phyloP scores from a whole-genome alignment of 2,888 invertebrate genomes.

The Brachyopa scutellaris region DNA sequence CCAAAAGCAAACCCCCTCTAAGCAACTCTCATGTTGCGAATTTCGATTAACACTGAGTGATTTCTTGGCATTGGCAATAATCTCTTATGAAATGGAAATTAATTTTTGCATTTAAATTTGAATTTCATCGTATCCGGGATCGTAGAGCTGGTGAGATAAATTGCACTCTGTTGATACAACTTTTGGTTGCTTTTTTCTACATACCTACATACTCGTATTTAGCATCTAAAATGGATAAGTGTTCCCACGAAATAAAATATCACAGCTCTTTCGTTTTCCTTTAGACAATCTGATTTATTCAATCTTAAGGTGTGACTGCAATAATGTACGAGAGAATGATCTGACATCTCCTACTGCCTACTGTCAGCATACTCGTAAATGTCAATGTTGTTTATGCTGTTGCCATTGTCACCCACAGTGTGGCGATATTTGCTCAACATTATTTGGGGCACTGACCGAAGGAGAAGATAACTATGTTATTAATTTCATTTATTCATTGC shows the following conservation, averaged over 20 bases:
- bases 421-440: constrained; percentile 8
- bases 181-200: background rate
- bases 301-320: constrained; percentile 42
- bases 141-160: background rate
- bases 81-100: background rate
- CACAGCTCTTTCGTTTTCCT: background rate
- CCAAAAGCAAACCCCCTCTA: too few species aligned
- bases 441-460: constrained; percentile 7
- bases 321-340: background rate
- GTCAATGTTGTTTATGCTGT: background rate
- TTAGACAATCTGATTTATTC: constrained; percentile 25
- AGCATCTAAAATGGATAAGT: background rate
- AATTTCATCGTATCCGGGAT: constrained; percentile 13
- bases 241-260: background rate
- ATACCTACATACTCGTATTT: too few species aligned
- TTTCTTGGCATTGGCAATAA: too few species aligned
- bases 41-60: too few species aligned
- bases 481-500: background rate
- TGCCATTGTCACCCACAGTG: background rate
- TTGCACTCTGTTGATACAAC: constrained; percentile 27
- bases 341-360: background rate
- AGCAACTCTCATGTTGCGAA: too few species aligned
- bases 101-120: constrained; percentile 11
- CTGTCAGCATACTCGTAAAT: background rate
- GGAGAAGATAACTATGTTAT: background rate